Percentiles rank a stretch among this genome's conserved stretches.
These are phyloP conservation scores for Dolomedes plantarius DNA, from an alignment of 2,888 invertebrate genomes.

Conservation along the genomic window DNA sequence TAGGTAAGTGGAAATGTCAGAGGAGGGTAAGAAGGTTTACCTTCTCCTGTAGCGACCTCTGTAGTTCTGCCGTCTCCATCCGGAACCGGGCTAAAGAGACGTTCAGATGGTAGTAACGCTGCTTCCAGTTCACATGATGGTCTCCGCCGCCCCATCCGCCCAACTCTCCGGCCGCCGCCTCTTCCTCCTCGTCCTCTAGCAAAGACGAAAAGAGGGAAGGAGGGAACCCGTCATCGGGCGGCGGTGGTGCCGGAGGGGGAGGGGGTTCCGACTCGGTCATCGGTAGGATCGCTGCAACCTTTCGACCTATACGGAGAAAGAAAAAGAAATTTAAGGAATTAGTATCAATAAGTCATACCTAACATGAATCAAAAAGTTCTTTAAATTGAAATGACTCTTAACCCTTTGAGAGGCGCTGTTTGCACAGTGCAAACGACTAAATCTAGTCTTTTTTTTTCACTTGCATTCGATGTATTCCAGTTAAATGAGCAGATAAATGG, in stretches of 20 bases:
- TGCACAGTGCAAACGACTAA: too few species aligned
- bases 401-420: too few species aligned
- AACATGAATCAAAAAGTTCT: too few species aligned
- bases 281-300: neutral
- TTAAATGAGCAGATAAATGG: too few species aligned
- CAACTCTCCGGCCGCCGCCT: constrained; percentile 33
- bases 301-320: neutral
- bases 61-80: constrained; percentile 89
- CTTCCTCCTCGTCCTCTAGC: constrained; percentile 67
- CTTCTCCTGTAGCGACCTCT: constrained; percentile 93
- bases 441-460: too few species aligned
- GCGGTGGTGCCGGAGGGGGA: constrained; percentile 66
- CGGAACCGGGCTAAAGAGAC: constrained; percentile 89
- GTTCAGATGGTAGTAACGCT: constrained; percentile 89
- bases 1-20: too few species aligned
- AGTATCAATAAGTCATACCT: too few species aligned
- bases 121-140: constrained; percentile 86
- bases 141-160: constrained; percentile 71
- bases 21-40: constrained; percentile 79
- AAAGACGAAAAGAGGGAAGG: constrained; percentile 62
- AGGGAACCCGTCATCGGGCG: constrained; percentile 56
- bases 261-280: constrained; percentile 70
- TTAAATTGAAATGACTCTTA: too few species aligned
- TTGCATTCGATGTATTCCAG: too few species aligned
- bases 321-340: neutral